Evolutionary conservation across 2,888 invertebrate species (phyloP), one percentile per base, ranked within the genome.

Genomic region (Ernsta delagoae): DNA sequence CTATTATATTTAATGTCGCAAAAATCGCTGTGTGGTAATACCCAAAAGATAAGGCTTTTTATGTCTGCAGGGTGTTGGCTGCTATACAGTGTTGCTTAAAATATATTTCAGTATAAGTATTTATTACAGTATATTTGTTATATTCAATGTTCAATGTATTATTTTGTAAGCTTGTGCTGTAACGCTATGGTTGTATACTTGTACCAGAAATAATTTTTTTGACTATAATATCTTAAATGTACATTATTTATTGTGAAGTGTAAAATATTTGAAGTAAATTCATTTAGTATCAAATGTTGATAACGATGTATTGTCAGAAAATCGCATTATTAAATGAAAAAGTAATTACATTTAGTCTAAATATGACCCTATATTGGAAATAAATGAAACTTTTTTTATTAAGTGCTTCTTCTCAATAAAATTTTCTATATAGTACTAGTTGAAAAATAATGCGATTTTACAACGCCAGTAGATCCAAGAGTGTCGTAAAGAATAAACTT

Each of bases 1-100:
- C 11, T 0, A 59, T 50, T 43, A 24, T 59, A 61, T 65, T 66
- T 48, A 2, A 8, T 70, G 65, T 61, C 63, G 64, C 70, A 64
- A 43, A 61, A 78, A 71, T 88, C 89, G 89, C 91, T 92, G 90
- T 86, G 88, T 89, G 92, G 89, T 91, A 85, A 83, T 78, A 75
- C 79, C 83, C 81, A 83, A 80, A 24, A 53, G 12, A 79, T 81
- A 80, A 87, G 88, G 92, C 92, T 92, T 92, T 91, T 82, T 87
- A 91, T 92, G 92, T 92, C 86, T 92, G 92, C 92, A 91, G 92
- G 89, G 92, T 92, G 92, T 92, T 92, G 92, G 92, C 91, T 92
- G 92, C 89, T 80, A 83, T 78, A 77, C 67, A 72, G 63, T 82
- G 79, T 82, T 78, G 82, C 82, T 81, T 81, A 73, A 72, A 72